Percentiles rank a stretch among this genome's conserved stretches.
Evolutionary conservation across 2,113 vertebrate species (phyloP).

Genomic region (Dicerorhinus sumatrensis): DNA sequence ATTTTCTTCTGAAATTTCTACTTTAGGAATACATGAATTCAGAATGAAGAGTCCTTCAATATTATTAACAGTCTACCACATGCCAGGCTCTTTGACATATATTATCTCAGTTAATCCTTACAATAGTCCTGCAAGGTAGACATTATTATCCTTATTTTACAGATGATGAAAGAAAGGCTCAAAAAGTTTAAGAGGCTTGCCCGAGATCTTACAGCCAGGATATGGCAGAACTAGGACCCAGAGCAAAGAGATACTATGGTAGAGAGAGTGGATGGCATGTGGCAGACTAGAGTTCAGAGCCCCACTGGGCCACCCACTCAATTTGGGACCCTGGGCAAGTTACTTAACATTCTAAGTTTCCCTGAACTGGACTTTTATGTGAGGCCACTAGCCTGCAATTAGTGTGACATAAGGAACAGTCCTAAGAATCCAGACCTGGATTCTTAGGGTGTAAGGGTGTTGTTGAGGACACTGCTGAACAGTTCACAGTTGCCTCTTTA

Average conservation of each 20-base stretch:
- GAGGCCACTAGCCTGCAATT: background rate
- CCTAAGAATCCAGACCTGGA: background rate
- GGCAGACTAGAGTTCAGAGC: background rate
- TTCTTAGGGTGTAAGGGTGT: background rate
- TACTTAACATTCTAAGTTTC: background rate
- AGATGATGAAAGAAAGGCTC: background rate
- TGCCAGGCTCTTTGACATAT: background rate
- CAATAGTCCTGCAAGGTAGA: background rate
- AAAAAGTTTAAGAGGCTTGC: background rate
- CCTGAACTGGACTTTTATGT: background rate
- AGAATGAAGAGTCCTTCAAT: background rate
- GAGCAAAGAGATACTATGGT: background rate
- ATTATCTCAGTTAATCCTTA: background rate
- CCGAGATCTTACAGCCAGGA: background rate
- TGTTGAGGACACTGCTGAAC: background rate
- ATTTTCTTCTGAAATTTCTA: too few species aligned
- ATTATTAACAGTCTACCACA: background rate
- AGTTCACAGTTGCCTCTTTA: background rate
- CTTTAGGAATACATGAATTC: background rate
- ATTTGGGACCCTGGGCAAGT: background rate
- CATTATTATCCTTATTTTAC: background rate
- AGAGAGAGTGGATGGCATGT: background rate
- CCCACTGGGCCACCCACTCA: background rate
- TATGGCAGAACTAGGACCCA: background rate
- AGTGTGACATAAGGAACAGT: background rate